Evolutionary conservation across 2,888 invertebrate genomes (phyloP).

Genomic region (Lasius platythorax): DNA sequence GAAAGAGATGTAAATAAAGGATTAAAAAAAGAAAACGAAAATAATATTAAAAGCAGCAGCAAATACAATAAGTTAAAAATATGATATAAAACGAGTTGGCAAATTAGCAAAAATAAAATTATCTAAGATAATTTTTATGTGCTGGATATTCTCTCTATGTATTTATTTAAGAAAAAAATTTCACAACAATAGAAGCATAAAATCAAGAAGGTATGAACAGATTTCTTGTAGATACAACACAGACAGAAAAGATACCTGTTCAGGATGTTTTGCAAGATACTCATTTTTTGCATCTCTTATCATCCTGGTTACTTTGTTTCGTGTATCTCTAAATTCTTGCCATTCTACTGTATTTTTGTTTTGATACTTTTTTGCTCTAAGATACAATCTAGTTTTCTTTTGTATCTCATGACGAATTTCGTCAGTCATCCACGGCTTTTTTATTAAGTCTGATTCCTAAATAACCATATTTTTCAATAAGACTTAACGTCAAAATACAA

Average conservation of each 20-base stretch:
- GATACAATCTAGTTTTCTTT: slow-evolving; percentile 84
- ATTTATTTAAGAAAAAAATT: neutral
- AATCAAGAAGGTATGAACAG: neutral
- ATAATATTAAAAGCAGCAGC: neutral
- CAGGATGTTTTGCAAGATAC: slow-evolving; percentile 83
- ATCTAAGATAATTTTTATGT: neutral
- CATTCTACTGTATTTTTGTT: slow-evolving; percentile 84
- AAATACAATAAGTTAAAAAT: slow-evolving; percentile 3
- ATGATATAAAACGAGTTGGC: neutral
- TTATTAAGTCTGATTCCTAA: slow-evolving; percentile 82
- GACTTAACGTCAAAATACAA: neutral
- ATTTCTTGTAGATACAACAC: neutral
- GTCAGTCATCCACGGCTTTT: slow-evolving; percentile 85
- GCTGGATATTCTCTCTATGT: neutral
- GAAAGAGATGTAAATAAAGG: neutral
- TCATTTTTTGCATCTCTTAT: slow-evolving; percentile 85
- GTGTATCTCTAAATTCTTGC: slow-evolving; percentile 84
- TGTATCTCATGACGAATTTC: slow-evolving; percentile 84
- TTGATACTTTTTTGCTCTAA: slow-evolving; percentile 81
- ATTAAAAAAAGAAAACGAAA: neutral
- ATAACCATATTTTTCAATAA: slow-evolving; percentile 46
- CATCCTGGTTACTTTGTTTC: slow-evolving; percentile 85
- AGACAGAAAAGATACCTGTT: slow-evolving; percentile 80
- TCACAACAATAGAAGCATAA: neutral
- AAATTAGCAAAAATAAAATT: slow-evolving; percentile 28